phyloP scores from a whole-genome alignment of 2,113 vertebrate species.

The Halichoerus grypus region DNA sequence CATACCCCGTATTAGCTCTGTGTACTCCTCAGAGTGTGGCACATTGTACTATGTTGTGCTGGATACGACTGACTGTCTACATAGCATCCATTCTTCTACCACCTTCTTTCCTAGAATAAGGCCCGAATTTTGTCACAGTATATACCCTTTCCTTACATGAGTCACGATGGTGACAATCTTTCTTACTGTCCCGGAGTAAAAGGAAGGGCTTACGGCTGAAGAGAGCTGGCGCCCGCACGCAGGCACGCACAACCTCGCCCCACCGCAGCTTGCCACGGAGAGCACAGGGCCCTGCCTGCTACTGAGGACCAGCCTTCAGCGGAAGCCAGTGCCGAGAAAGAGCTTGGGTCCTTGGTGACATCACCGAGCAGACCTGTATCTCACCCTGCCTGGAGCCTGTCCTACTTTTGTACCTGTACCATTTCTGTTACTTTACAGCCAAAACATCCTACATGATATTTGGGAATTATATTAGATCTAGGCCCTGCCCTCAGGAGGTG shows the following conservation, averaged over 20 bases:
- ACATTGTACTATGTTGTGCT: accelerated
- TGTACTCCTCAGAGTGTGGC: accelerated
- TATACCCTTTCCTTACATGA: background rate
- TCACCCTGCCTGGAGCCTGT: background rate
- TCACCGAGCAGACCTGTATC: background rate
- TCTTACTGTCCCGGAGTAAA: background rate
- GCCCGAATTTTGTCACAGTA: background rate
- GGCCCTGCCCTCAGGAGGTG: background rate
- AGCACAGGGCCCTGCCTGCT: background rate
- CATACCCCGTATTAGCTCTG: accelerated
- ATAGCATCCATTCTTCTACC: background rate
- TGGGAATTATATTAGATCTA: background rate
- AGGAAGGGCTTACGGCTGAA: background rate
- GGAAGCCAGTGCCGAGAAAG: background rate
- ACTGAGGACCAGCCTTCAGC: background rate
- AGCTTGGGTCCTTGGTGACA: background rate
- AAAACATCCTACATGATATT: background rate
- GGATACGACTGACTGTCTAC: background rate
- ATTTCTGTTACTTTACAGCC: background rate
- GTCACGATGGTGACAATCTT: background rate
- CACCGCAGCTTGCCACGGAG: background rate
- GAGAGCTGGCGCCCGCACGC: accelerated
- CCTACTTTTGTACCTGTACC: background rate
- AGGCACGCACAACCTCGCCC: accelerated
- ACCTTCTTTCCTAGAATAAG: background rate